phyloP scores from a whole-genome alignment of 2,797 vertebrate species.

The Aulostomus chinensis region DNA sequence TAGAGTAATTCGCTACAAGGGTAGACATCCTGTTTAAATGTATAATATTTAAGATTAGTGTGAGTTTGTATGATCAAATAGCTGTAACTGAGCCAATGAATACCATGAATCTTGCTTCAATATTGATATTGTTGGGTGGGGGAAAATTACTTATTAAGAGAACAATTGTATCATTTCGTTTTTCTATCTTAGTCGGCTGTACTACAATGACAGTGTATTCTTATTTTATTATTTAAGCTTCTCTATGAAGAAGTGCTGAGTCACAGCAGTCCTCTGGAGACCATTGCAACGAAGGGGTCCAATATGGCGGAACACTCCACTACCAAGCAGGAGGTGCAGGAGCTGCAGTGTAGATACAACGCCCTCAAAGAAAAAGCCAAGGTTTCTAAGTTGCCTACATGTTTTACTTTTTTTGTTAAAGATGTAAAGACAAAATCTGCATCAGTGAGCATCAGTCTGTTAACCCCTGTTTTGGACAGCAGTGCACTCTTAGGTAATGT shows the following conservation, averaged over 20 bases:
- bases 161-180: no score
- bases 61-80: no score
- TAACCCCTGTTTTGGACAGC: no score
- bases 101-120: no score
- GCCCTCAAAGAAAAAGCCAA: conserved; percentile 86
- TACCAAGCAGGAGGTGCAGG: conserved; percentile 90
- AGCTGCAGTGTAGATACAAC: conserved; percentile 87
- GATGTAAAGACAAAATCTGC: background rate
- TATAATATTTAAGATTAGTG: no score
- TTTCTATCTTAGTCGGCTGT: background rate
- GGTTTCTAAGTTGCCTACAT: conserved; percentile 67
- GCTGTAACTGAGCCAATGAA: no score
- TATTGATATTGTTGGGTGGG: no score
- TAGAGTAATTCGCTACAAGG: no score
- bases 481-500: no score
- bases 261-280: conserved; percentile 89
- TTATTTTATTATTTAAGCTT: conserved; percentile 77
- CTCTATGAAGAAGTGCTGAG: conserved; percentile 94
- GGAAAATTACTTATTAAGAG: no score
- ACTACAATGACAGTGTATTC: conserved; percentile 9
- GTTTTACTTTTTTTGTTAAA: background rate
- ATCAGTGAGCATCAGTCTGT: no score
- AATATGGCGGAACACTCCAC: conserved; percentile 91
- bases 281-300: conserved; percentile 89
- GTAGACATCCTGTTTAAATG: no score